Evolutionary conservation across 1,140 invertebrate genomes (phyloP), one percentile per base, ranked within the genome.

Genomic region (Caerostris darwini): DNA sequence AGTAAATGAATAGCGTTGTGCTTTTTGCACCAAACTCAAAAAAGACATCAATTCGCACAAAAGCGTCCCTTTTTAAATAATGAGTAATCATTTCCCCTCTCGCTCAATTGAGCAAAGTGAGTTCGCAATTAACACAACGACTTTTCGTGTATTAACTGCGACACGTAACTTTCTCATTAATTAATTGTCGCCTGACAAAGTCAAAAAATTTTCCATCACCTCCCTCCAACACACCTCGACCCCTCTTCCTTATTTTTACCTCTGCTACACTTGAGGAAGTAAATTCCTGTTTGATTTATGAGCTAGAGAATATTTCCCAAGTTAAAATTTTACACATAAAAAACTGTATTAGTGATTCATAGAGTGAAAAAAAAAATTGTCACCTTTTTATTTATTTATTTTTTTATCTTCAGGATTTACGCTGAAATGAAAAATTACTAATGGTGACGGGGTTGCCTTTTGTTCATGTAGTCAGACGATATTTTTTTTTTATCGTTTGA

Each of bases 71-170:
- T 85, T 57, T 34, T 77, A 8, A 69, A 1, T 6, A 58, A 90
- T 90, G 69, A 90, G 77, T 90, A 57, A 90, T 56, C 14, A 71
- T 19, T 56, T 19, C 64, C 56, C 6, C 53, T 90, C 14, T 34
- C 69, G 67, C 88, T 58, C 88, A 90, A 77, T 90, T 69, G 88
- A 90, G 17, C 88, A 77, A 58, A 90, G 88, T 77, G 88, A 57
- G 67, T n/a, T 77, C 17, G 54, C 67, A 90, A 90, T 90, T 90
- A 90, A 90, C 86, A 88, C 86, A 88, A 67, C 61, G 86, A 64
- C 58, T 88, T 67, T 88, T n/a, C 86, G 14, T 85, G 86, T 10
- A 85, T 57, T 56, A 85, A 67, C 54, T 61, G 54, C 7, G 19
- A 85, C 83, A 58, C 83, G 83, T 85, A 58, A 85, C 56, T 85